Conservation (phyloP, 2,888 invertebrate species). For the Cantharis rufa region DNA sequence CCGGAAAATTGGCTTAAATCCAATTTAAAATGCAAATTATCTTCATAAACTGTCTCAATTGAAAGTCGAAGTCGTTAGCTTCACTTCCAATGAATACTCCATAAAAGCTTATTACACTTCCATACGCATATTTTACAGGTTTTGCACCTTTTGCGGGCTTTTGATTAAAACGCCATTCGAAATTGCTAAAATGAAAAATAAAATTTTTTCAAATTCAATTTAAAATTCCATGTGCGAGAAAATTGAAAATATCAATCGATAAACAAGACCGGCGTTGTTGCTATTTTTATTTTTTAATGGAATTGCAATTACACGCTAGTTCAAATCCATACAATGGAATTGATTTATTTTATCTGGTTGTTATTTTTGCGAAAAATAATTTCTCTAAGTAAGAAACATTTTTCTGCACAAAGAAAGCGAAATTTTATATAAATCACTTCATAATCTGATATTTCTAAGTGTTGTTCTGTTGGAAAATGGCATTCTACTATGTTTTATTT, state of each 20-base stretch:
- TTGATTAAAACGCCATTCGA: not conserved
- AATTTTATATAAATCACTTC: not conserved
- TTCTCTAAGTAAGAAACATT: not conserved
- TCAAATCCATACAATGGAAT: not conserved
- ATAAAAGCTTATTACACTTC: conserved; percentile 23
- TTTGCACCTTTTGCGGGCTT: not conserved
- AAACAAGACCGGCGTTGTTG: not conserved
- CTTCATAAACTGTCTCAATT: conserved; percentile 41
- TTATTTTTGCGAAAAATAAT: not conserved
- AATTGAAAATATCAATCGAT: not conserved
- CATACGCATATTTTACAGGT: conserved; percentile 21
- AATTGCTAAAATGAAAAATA: not conserved
- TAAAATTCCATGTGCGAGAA: not conserved
- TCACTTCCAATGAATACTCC: conserved; percentile 28
- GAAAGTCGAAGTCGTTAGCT: conserved; percentile 39
- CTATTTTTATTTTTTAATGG: not conserved
- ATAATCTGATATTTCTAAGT: not conserved
- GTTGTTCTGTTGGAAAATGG: not conserved
- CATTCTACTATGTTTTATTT: not conserved
- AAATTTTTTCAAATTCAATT: not conserved
- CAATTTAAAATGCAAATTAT: conserved; percentile 53
- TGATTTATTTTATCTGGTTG: not conserved
- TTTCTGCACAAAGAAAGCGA: not conserved
- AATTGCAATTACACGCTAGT: not conserved
- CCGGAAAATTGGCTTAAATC: conserved; percentile 51